phyloP scores from a whole-genome alignment of 2,888 invertebrate species.

The Spilarctia lutea region DNA sequence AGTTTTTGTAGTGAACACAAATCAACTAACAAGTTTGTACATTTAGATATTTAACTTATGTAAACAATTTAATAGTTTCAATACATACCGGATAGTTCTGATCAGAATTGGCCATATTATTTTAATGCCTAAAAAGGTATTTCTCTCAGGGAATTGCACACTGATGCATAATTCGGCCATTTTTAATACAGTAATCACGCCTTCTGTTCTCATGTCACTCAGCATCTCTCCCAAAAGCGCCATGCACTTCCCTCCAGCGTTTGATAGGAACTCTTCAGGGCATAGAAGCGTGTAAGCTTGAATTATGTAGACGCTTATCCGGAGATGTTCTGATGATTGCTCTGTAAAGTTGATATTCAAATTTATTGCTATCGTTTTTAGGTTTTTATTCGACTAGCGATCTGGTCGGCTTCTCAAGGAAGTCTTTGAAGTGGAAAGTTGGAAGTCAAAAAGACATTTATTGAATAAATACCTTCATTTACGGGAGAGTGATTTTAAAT shows the following conservation, averaged over 20 bases:
- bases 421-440: no score
- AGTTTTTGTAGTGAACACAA: no score
- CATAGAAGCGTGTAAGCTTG: constrained; percentile 93
- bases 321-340: constrained; percentile 92
- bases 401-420: no score
- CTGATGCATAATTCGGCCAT: constrained; percentile 89
- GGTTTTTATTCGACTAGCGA: no score
- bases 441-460: no score
- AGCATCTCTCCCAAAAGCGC: constrained; percentile 90
- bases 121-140: constrained; percentile 88
- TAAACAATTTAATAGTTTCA: background rate
- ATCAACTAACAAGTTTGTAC: no score
- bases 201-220: constrained; percentile 89
- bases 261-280: constrained; percentile 91
- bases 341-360: constrained; percentile 83
- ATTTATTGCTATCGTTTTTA: no score
- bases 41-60: no score
- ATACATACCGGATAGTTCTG: constrained; percentile 77
- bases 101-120: constrained; percentile 82
- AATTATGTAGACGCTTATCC: constrained; percentile 92
- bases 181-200: constrained; percentile 89
- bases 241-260: constrained; percentile 90
- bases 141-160: constrained; percentile 90
- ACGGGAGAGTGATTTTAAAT: no score
- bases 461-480: no score